Evolutionary conservation across 2,797 vertebrate genomes (phyloP).

Genomic region (Ambastaia sidthimunki): DNA sequence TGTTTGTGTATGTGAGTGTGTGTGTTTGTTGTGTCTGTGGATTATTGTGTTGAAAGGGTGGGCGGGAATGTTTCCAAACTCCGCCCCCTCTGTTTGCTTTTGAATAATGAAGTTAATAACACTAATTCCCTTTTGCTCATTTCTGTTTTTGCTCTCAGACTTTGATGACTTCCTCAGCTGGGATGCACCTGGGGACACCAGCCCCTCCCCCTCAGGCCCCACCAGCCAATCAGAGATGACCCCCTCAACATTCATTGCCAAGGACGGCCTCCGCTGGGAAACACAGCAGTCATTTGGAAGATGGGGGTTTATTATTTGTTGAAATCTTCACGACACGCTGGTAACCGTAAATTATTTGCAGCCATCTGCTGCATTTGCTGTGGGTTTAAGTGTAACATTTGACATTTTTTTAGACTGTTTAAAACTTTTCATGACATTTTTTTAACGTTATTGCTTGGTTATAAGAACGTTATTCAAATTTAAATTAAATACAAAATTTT

Average conservation of each 20-base stretch:
- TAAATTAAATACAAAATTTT: too few species aligned
- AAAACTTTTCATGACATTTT: too few species aligned
- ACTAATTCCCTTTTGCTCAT: slow-evolving; percentile 30
- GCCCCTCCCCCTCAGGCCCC: neutral
- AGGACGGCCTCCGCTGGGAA: slow-evolving; percentile 20
- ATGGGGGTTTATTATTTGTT: slow-evolving; percentile 1
- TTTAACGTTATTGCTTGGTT: neutral
- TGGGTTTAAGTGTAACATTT: slow-evolving; percentile 47
- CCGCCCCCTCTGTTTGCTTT: slow-evolving; percentile 34
- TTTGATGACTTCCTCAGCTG: slow-evolving; percentile 51
- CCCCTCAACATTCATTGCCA: slow-evolving; percentile 32
- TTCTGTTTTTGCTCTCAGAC: neutral
- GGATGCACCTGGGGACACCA: slow-evolving; percentile 55
- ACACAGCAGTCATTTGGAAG: slow-evolving; percentile 14
- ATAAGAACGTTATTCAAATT: too few species aligned
- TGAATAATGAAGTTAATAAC: slow-evolving; percentile 57
- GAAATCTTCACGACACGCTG: slow-evolving; percentile 38
- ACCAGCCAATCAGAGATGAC: slow-evolving; percentile 16
- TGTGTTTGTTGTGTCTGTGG: slow-evolving; percentile 40
- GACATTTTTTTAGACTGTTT: too few species aligned
- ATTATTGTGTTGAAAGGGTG: slow-evolving; percentile 43
- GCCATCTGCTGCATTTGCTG: slow-evolving; percentile 59
- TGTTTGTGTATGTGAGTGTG: slow-evolving; percentile 6
- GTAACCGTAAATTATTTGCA: slow-evolving; percentile 59
- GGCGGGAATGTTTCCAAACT: slow-evolving; percentile 38